Conservation (phyloP, 2,888 invertebrate genomes). For the Drosophila villosipedis region DNA sequence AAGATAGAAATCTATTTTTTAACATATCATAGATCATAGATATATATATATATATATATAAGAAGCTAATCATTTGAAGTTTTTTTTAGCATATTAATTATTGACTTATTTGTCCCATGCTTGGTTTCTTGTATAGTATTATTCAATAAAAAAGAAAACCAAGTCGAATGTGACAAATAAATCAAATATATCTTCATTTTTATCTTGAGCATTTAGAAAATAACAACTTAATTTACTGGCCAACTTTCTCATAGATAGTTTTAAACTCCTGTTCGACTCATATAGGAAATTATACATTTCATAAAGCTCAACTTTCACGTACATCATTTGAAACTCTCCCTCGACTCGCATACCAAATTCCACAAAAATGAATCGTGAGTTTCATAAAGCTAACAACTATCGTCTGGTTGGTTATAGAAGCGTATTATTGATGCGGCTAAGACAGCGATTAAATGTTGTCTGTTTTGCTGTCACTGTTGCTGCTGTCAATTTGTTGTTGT, state of each 20-base stretch:
- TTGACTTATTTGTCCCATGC: neutral
- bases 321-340: rapidly evolving
- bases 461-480: conserved; percentile 24
- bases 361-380: neutral
- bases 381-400: neutral
- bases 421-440: conserved; percentile 39
- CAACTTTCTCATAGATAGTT: neutral
- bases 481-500: conserved; percentile 18
- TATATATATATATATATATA: neutral
- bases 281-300: neutral
- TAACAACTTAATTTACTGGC: neutral
- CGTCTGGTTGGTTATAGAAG: conserved; percentile 20
- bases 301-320: neutral
- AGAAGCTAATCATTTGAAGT: neutral
- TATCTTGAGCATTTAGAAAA: neutral
- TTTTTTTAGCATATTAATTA: too few species aligned
- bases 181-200: neutral
- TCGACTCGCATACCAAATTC: conserved; percentile 1
- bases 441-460: neutral
- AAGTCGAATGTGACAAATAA: neutral
- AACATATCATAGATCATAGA: too few species aligned
- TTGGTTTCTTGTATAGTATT: too few species aligned
- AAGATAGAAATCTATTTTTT: neutral
- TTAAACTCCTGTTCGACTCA: neutral
- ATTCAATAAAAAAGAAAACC: neutral